Evolutionary conservation across 2,888 invertebrate genomes (phyloP), one percentile per base, ranked within the genome.

Genomic region (Lacanobia wlatinum): DNA sequence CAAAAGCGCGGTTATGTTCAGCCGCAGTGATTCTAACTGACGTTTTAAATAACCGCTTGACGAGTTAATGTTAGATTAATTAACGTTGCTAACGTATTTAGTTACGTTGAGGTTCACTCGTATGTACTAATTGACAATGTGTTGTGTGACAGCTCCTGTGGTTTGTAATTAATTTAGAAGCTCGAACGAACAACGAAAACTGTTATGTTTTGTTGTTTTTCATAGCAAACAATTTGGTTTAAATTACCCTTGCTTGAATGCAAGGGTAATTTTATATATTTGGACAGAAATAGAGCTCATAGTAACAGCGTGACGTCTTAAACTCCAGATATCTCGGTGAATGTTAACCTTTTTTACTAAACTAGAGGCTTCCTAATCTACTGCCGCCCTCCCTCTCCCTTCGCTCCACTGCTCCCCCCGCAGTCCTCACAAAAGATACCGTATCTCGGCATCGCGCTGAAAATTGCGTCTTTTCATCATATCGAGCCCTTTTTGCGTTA

Each of bases 381-480:
- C 46, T 64, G 5, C 9, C 52, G 66, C 56, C 55, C 40, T n/a
- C 2, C 38, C 46, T 10, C 18, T 12, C 21, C 5, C 14, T 18
- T 55, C 6, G 0, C 46, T 23, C 43, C 46, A 1, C 55, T 12
- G 0, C 23, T 4, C 21, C 38, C 0, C 14, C 59, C 28, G 18
- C 43, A 10, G 66, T n/a, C 70, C 67, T 67, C 59, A 83, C 80
- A 68, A 76, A 68, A 80, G 73, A 80, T 83, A 63, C 40, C 53
- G 23, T 80, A 84, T 82, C 84, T 65, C 58, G 70, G 55, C 76
- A 62, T 80, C 80, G 58, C 58, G 74, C 74, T 82, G 80, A 85
- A 85, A 87, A 86, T 87, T 85, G 84, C 84, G 86, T 80, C 80
- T 84, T 85, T 88, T 87, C 84, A 83, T 85, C 83, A 85, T 64